Conservation (phyloP, 2,113 vertebrate species). For the Antigone vipio region DNA sequence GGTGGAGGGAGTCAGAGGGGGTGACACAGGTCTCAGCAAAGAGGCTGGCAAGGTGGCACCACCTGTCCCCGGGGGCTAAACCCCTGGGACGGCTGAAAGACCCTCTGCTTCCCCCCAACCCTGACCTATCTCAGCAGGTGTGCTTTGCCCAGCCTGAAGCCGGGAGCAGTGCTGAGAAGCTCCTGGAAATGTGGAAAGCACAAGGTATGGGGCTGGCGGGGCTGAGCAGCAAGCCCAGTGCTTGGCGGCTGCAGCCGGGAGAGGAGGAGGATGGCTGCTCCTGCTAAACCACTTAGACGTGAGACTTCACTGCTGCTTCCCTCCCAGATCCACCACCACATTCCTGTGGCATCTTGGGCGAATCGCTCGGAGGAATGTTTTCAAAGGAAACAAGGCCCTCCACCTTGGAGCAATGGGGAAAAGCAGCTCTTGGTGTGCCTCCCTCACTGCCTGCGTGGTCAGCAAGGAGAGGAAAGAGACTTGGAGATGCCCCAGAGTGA, state of each 20-base stretch:
- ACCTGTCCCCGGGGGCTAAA: neutral
- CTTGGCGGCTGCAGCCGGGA: fast-evolving
- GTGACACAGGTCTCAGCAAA: neutral
- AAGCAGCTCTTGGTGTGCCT: neutral
- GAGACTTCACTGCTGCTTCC: neutral
- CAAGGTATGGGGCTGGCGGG: neutral
- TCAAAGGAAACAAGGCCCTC: neutral
- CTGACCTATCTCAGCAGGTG: neutral
- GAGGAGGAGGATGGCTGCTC: neutral
- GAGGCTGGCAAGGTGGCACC: neutral
- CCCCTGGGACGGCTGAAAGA: neutral
- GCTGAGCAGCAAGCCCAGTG: neutral
- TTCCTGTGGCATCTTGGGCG: conserved; percentile 29
- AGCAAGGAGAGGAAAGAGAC: neutral
- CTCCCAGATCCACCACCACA: neutral
- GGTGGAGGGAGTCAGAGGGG: neutral
- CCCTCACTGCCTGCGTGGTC: neutral
- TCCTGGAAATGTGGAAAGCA: neutral
- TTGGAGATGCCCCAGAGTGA: neutral
- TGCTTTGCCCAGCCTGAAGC: fast-evolving
- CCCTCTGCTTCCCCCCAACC: neutral
- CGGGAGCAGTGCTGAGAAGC: neutral
- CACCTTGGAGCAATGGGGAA: fast-evolving
- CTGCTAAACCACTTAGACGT: neutral
- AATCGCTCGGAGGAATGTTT: neutral